These are phyloP conservation scores for Caenorhabditis zanzibari DNA, from an alignment of 2,888 invertebrate genomes.

Conservation along the genomic window DNA sequence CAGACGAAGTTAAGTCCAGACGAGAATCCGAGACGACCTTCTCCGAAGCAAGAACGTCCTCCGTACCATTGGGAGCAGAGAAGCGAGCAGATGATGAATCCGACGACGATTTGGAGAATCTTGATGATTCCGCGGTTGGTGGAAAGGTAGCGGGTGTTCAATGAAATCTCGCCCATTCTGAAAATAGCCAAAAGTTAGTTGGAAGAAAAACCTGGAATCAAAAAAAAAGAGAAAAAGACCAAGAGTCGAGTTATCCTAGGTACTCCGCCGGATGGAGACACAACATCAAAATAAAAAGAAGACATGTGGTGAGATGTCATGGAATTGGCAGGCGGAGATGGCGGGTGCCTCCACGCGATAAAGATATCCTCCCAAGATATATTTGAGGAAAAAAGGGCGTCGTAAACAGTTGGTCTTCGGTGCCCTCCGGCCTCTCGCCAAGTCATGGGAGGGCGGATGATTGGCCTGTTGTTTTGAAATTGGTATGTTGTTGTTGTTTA, in stretches of 20 bases:
- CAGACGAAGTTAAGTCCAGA: slow-evolving; percentile 77
- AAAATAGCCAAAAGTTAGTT: slow-evolving; percentile 9
- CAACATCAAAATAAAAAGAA: slow-evolving; percentile 1
- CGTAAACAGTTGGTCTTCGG: slow-evolving; percentile 58
- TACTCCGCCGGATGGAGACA: background rate
- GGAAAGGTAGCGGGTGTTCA: slow-evolving; percentile 77
- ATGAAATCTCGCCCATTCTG: slow-evolving; percentile 74
- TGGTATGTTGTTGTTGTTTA: slow-evolving; percentile 40
- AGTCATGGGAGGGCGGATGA: slow-evolving; percentile 48
- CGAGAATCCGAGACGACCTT: slow-evolving; percentile 78
- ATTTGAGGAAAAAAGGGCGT: slow-evolving; percentile 22
- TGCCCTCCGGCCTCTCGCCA: slow-evolving; percentile 20
- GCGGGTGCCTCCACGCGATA: slow-evolving; percentile 4
- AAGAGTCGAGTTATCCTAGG: slow-evolving; percentile 13
- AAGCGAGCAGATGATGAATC: slow-evolving; percentile 81
- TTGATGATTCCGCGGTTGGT: slow-evolving; percentile 79
- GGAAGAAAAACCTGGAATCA: background rate
- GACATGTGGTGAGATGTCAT: slow-evolving; percentile 41
- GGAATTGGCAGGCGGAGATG: slow-evolving; percentile 13
- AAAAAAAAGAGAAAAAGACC: background rate
- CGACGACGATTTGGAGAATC: slow-evolving; percentile 77
- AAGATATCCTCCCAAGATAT: slow-evolving; percentile 46
- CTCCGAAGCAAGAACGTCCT: slow-evolving; percentile 77
- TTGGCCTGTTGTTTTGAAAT: slow-evolving; percentile 34
- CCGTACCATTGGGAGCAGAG: slow-evolving; percentile 80